Conservation (phyloP, 64 coral and sea anemone species). For the Catalaphyllia jardinei region DNA sequence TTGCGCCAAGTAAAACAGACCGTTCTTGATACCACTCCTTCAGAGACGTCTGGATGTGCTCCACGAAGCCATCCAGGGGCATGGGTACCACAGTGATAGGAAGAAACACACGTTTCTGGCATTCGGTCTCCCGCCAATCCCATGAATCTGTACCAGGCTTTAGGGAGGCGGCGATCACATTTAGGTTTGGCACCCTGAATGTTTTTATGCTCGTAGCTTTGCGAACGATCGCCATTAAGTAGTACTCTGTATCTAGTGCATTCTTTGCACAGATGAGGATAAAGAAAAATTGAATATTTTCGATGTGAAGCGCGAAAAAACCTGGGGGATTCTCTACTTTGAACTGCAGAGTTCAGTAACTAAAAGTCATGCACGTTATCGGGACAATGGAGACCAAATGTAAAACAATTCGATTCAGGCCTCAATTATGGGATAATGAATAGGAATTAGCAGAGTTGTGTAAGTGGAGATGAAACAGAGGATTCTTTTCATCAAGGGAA, state of each 20-base stretch:
- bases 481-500: no score
- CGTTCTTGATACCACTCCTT: not conserved
- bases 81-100: not conserved
- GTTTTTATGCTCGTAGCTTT: not conserved
- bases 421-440: no score
- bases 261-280: not conserved
- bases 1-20: conserved; percentile 31
- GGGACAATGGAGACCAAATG: no score
- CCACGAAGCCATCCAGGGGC: conserved; percentile 9
- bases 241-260: not conserved
- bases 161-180: not conserved
- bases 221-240: not conserved
- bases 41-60: not conserved
- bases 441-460: no score
- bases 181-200: not conserved
- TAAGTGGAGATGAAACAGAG: no score
- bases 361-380: no score
- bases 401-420: no score
- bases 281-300: not conserved
- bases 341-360: no score
- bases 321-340: no score
- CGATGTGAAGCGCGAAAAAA: no score
- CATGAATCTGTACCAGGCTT: conserved; percentile 11
- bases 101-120: not conserved
- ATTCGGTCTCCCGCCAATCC: conserved; percentile 6